Percentiles rank a stretch among this genome's conserved stretches.
Evolutionary conservation across 2,888 invertebrate species (phyloP).

Genomic region (Sesia apiformis): DNA sequence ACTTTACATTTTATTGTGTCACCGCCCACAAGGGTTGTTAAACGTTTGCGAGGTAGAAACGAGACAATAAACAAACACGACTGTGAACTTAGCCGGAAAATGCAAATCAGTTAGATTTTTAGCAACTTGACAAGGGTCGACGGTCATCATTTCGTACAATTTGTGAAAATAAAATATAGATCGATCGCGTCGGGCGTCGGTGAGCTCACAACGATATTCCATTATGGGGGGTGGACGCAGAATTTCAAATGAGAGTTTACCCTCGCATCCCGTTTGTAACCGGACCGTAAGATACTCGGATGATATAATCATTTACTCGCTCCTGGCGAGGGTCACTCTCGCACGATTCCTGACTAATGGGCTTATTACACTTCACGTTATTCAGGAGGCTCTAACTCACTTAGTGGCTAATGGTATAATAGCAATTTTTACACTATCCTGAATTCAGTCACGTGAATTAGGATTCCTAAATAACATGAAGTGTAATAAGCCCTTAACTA

Average conservation of each 20-base stretch:
- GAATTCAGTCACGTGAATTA: too few species aligned
- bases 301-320: neutral
- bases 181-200: conserved; percentile 42
- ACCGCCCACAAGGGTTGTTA: neutral
- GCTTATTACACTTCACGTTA: neutral
- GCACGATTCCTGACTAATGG: neutral
- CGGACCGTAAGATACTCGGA: neutral
- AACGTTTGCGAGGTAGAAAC: neutral
- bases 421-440: too few species aligned
- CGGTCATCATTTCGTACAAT: conserved; percentile 54
- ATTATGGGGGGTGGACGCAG: conserved; percentile 50
- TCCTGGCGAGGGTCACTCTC: neutral
- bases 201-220: conserved; percentile 64
- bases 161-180: conserved; percentile 67
- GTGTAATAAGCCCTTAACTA: too few species aligned
- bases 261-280: conserved; percentile 38
- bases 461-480: too few species aligned
- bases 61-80: conserved; percentile 9
- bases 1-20: neutral
- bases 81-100: conserved; percentile 19
- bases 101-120: conserved; percentile 13
- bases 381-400: too few species aligned
- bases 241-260: conserved; percentile 62
- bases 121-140: conserved; percentile 53
- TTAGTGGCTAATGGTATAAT: too few species aligned